These are phyloP conservation scores for Hippoglossus stenolepis DNA, from an alignment of 2,113 vertebrate species.

Conservation along the genomic window DNA sequence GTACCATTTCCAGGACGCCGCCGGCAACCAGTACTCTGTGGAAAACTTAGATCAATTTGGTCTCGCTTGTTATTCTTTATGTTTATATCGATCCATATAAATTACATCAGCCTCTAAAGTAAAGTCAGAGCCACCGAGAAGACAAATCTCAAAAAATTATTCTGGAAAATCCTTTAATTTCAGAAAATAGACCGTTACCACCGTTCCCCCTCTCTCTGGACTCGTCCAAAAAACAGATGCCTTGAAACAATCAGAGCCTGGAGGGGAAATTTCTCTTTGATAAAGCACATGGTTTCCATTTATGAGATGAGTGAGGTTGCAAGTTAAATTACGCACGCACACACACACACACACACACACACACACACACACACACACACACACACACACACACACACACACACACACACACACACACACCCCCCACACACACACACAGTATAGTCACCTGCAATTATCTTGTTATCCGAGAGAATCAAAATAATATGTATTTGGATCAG, in stretches of 20 bases:
- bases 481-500: too few species aligned
- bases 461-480: too few species aligned
- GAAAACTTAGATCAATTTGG: conserved; percentile 12
- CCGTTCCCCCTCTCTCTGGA: neutral
- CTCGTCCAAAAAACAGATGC: conserved; percentile 27
- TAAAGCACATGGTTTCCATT: conserved; percentile 40
- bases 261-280: conserved; percentile 18
- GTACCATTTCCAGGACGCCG: neutral
- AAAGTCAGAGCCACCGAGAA: conserved; percentile 15
- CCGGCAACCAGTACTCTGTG: neutral
- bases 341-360: too few species aligned
- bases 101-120: conserved; percentile 20
- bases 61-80: conserved; percentile 10
- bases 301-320: conserved; percentile 8
- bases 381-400: too few species aligned
- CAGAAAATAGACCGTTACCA: conserved; percentile 12
- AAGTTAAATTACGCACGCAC: conserved; percentile 6
- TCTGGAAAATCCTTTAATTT: conserved; percentile 33
- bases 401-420: too few species aligned
- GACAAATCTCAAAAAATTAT: conserved; percentile 2
- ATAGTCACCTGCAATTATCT: too few species aligned
- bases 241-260: conserved; percentile 24
- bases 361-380: too few species aligned
- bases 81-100: conserved; percentile 10
- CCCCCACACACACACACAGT: too few species aligned